Evolutionary conservation across 2,797 vertebrate genomes (phyloP).

Genomic region (Cygnus olor): DNA sequence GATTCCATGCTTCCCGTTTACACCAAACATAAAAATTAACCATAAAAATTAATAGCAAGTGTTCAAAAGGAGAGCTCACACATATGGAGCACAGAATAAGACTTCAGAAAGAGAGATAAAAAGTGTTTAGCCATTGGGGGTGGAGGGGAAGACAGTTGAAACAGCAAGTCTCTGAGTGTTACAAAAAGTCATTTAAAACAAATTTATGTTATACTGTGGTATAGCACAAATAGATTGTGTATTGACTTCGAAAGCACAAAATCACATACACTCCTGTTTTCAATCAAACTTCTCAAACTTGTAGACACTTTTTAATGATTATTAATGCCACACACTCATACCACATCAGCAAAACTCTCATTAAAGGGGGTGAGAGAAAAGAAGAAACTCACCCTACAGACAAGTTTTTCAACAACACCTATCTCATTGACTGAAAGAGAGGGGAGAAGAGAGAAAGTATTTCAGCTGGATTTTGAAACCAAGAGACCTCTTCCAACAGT

Average conservation of each 20-base stretch:
- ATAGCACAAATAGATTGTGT: background rate
- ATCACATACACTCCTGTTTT: background rate
- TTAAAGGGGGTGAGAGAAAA: background rate
- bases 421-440: background rate
- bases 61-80: background rate
- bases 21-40: constrained; percentile 48
- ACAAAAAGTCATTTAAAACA: background rate
- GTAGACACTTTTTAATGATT: background rate
- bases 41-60: background rate
- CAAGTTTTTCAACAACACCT: background rate
- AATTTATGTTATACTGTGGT: background rate
- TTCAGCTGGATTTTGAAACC: constrained; percentile 43
- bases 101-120: background rate
- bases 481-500: constrained; percentile 16
- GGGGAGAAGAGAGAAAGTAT: background rate
- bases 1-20: constrained; percentile 15
- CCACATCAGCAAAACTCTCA: background rate
- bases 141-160: background rate
- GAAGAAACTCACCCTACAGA: background rate
- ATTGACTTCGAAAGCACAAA: background rate
- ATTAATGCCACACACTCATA: constrained; percentile 15
- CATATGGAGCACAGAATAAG: background rate
- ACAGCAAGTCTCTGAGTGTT: background rate
- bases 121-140: background rate
- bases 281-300: constrained; percentile 9